A percentile compares a stretch with the other conserved stretches of the same genome.
Evolutionary conservation across 2,888 invertebrate species (phyloP).

Genomic region (Digitonthophagus gazella): DNA sequence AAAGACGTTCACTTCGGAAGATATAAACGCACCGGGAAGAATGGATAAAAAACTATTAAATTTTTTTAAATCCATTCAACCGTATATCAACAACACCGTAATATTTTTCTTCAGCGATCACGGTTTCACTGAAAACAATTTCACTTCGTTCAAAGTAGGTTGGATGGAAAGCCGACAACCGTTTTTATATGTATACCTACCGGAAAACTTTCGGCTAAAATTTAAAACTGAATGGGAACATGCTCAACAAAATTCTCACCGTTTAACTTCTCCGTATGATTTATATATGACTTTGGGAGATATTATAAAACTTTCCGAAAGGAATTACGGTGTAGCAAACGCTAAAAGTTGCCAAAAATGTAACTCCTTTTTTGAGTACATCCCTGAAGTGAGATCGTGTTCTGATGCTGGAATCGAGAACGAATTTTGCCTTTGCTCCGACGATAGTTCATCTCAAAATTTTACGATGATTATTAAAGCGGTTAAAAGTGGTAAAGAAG

Average conservation of each 20-base stretch:
- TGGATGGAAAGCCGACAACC: slow-evolving; percentile 80
- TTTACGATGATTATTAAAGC: too few relatives aligned
- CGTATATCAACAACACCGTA: slow-evolving; percentile 64
- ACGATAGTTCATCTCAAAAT: too few relatives aligned
- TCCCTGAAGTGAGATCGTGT: slow-evolving; percentile 63
- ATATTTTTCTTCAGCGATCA: slow-evolving; percentile 77
- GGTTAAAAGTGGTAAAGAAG: too few relatives aligned
- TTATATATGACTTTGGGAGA: slow-evolving; percentile 71
- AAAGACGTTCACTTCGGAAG: slow-evolving; percentile 75
- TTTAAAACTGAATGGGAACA: slow-evolving; percentile 58
- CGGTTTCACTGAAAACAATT: slow-evolving; percentile 74
- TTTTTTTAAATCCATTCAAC: slow-evolving; percentile 62
- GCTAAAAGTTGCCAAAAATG: slow-evolving; percentile 64
- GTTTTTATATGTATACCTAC: slow-evolving; percentile 67
- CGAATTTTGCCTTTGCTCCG: too few relatives aligned
- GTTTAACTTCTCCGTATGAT: slow-evolving; percentile 74
- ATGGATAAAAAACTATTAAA: slow-evolving; percentile 63
- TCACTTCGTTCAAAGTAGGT: slow-evolving; percentile 65
- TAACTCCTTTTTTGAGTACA: slow-evolving; percentile 60
- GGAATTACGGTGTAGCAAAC: slow-evolving; percentile 37
- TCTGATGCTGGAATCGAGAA: slow-evolving; percentile 63
- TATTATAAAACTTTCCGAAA: slow-evolving; percentile 56
- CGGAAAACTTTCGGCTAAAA: slow-evolving; percentile 58
- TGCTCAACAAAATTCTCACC: slow-evolving; percentile 61
- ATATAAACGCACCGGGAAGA: slow-evolving; percentile 63